Evolutionary conservation across 2,797 vertebrate genomes (phyloP), one percentile per base, ranked within the genome.

Genomic region (Thripadectes ignobilis): DNA sequence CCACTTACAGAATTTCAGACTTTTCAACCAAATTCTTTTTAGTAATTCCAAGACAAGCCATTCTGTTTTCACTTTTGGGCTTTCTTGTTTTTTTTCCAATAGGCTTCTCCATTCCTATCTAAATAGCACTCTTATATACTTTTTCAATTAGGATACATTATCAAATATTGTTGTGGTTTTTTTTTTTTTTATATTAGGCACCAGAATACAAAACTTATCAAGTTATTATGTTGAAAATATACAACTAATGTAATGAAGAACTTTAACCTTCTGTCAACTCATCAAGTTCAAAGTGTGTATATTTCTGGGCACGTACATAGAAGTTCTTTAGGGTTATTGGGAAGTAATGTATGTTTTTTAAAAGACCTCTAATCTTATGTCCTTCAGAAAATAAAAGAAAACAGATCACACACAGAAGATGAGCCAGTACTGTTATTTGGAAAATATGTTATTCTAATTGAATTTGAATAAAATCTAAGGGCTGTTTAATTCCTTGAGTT

Each of bases 211-310:
- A 7, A 63, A 45, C 9, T 18, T 41, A 19, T 83, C 8, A 61
- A 54, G 26, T 29, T 39, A 26, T 81, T 12, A 27, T 0, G 0
- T 51, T 83, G 19, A 71, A 57, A 43, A 14, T 30, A 34, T 6
- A 15, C 10, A 52, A 10, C 14, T 76, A 61, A 8, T 54, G 68
- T 66, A 62, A 58, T 71, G 43, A 5, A 71, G 46, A 73, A 18
- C 29, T 83, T 85, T 72, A 29, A 29, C 57, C 17, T 63, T 82
- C 3, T 16, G 3, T 41, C 23, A 71, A 9, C 21, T 29, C 7
- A 30, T 11, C 4, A 22, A 3, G 4, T 43, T 49, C 19, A n/a
- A 80, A 74, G 6, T 12, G 29, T 27, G 58, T 0, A 0, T 73
- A 43, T 69, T 88, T 84, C 23, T 73, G 16, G 16, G 16, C 18